phyloP scores from a whole-genome alignment of 2,888 invertebrate genomes.

The Ochropleura leucogaster region DNA sequence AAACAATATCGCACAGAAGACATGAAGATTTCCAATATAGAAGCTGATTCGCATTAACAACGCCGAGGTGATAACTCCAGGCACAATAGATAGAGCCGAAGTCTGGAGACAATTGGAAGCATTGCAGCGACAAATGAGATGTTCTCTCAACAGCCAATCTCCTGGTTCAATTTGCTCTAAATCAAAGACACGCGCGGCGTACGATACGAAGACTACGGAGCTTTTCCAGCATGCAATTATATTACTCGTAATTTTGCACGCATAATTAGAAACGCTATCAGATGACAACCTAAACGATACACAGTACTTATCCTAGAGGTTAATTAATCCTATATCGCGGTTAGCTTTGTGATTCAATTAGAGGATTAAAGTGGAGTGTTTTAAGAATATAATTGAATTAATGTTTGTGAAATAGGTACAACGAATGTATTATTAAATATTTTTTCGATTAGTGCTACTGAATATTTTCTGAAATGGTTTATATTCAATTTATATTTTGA shows the following conservation, averaged over 20 bases:
- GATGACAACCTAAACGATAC: constrained; percentile 71
- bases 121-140: constrained; percentile 88
- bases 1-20: constrained; percentile 64
- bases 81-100: constrained; percentile 78
- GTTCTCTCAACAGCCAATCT: constrained; percentile 86
- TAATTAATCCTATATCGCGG: constrained; percentile 68
- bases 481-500: constrained; percentile 1
- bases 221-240: constrained; percentile 74
- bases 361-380: constrained; percentile 60
- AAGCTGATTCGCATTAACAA: constrained; percentile 73
- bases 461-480: neutral
- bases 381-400: constrained; percentile 44
- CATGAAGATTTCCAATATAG: constrained; percentile 66
- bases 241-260: constrained; percentile 70
- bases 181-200: constrained; percentile 77
- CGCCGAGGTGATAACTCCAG: constrained; percentile 72
- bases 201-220: constrained; percentile 31
- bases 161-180: constrained; percentile 88
- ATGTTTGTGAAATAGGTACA: constrained; percentile 24
- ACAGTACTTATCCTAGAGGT: constrained; percentile 69
- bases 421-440: neutral
- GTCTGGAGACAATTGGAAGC: constrained; percentile 85
- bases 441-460: neutral
- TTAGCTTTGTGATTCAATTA: constrained; percentile 70
- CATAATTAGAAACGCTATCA: constrained; percentile 78